Conservation (phyloP, 2,113 vertebrate genomes). For the Trinectes maculatus region DNA sequence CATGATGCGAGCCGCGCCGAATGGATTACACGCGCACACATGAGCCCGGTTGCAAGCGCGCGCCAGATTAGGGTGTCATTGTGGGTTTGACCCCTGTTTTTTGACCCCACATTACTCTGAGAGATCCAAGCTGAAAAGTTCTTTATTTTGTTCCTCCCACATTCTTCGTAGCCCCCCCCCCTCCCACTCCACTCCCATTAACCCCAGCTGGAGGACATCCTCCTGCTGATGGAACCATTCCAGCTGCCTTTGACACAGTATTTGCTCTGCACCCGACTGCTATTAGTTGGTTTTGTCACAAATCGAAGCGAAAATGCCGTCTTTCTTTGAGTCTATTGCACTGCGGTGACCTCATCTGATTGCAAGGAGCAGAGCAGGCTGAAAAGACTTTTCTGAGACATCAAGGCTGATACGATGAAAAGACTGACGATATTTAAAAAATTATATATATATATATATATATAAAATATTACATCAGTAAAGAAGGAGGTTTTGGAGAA, state of each 20-base stretch:
- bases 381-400: slow-evolving; percentile 67
- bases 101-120: slow-evolving; percentile 74
- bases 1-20: slow-evolving; percentile 68
- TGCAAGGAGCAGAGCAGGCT: slow-evolving; percentile 56
- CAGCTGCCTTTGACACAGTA: slow-evolving; percentile 76
- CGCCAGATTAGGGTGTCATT: slow-evolving; percentile 70
- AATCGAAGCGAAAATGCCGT: slow-evolving; percentile 64
- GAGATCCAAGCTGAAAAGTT: slow-evolving; percentile 76
- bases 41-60: slow-evolving; percentile 28
- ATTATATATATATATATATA: slow-evolving; percentile 29
- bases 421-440: slow-evolving; percentile 5
- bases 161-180: slow-evolving; percentile 57
- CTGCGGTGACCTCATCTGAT: slow-evolving; percentile 74
- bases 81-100: slow-evolving; percentile 73
- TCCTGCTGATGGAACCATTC: slow-evolving; percentile 78
- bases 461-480: slow-evolving; percentile 19
- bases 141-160: slow-evolving; percentile 67
- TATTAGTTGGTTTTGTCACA: slow-evolving; percentile 76
- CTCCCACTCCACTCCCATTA: slow-evolving; percentile 80
- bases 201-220: slow-evolving; percentile 78
- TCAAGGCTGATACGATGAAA: slow-evolving; percentile 42
- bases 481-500: slow-evolving; percentile 26
- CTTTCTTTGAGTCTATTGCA: slow-evolving; percentile 68
- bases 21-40: slow-evolving; percentile 52
- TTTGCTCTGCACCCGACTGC: slow-evolving; percentile 72